A percentile compares a stretch with the other conserved stretches of the same genome.
These are phyloP conservation scores for Periophthalmodon schlosseri DNA, from an alignment of 2,113 vertebrate species.

Conservation along the genomic window DNA sequence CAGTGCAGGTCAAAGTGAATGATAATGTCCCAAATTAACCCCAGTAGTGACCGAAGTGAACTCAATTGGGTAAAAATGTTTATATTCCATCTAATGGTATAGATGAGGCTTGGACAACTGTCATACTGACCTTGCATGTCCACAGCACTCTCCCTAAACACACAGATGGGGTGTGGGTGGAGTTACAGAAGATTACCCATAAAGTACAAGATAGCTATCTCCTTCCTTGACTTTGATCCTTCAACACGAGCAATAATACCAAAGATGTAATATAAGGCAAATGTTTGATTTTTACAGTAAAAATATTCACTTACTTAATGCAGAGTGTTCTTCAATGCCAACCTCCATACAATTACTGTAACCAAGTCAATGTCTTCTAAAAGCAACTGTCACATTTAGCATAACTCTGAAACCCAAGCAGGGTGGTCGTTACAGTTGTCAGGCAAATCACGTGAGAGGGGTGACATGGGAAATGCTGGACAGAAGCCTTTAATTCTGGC, in stretches of 20 bases:
- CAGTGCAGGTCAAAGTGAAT: slow-evolving; percentile 60
- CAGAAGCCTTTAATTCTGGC: slow-evolving; percentile 37
- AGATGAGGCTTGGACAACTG: slow-evolving; percentile 71
- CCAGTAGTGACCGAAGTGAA: slow-evolving; percentile 65
- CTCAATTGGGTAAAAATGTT: slow-evolving; percentile 79
- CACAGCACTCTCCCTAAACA: slow-evolving; percentile 55
- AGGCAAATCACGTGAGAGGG: slow-evolving; percentile 28
- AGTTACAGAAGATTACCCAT: slow-evolving; percentile 51
- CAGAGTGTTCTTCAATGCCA: background rate
- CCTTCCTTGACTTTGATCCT: slow-evolving; percentile 24
- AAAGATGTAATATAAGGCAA: background rate
- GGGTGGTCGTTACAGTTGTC: slow-evolving; percentile 38
- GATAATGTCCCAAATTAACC: slow-evolving; percentile 73
- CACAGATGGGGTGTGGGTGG: slow-evolving; percentile 28
- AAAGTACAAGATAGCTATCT: slow-evolving; percentile 47
- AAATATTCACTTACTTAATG: background rate
- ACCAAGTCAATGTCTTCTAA: background rate
- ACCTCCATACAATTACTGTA: background rate
- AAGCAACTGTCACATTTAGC: background rate
- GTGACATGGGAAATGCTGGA: slow-evolving; percentile 39
- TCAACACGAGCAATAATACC: background rate
- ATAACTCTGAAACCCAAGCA: slow-evolving; percentile 7
- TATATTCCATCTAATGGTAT: slow-evolving; percentile 76
- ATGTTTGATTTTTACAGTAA: background rate
- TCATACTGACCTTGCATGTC: slow-evolving; percentile 69